phyloP scores from a whole-genome alignment of 2,888 invertebrate species.

The Atethmia centrago region DNA sequence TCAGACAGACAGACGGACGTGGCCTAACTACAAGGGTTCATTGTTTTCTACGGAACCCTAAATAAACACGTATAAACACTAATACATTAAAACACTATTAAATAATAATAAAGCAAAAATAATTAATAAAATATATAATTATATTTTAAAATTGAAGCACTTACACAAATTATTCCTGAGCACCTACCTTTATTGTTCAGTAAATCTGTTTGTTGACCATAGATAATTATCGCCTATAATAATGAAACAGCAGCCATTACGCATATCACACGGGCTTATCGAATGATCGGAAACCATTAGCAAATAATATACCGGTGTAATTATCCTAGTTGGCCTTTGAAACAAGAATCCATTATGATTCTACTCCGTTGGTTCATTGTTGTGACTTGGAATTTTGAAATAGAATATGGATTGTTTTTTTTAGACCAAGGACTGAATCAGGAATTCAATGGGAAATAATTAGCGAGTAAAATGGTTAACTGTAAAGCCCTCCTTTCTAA shows the following conservation, averaged over 20 bases:
- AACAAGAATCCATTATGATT: constrained; percentile 18
- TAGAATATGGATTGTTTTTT: neutral
- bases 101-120: too few species aligned
- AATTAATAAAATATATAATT: too few species aligned
- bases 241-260: constrained; percentile 34
- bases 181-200: neutral
- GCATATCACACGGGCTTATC: constrained; percentile 39
- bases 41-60: too few species aligned
- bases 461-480: neutral
- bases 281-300: constrained; percentile 38
- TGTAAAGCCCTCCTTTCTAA: neutral
- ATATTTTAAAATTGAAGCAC: neutral
- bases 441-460: neutral
- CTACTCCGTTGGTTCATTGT: too few species aligned
- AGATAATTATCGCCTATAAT: constrained; percentile 37
- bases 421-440: neutral
- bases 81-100: too few species aligned
- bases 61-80: too few species aligned
- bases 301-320: constrained; percentile 37
- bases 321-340: constrained; percentile 15
- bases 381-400: neutral
- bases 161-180: constrained; percentile 6
- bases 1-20: too few species aligned
- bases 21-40: too few species aligned
- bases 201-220: constrained; percentile 22